A percentile compares a stretch with the other conserved stretches of the same genome.
These are phyloP conservation scores for Actinernus sp. DNA, from an alignment of 92 coral and sea anemone genomes.

Conservation along the genomic window DNA sequence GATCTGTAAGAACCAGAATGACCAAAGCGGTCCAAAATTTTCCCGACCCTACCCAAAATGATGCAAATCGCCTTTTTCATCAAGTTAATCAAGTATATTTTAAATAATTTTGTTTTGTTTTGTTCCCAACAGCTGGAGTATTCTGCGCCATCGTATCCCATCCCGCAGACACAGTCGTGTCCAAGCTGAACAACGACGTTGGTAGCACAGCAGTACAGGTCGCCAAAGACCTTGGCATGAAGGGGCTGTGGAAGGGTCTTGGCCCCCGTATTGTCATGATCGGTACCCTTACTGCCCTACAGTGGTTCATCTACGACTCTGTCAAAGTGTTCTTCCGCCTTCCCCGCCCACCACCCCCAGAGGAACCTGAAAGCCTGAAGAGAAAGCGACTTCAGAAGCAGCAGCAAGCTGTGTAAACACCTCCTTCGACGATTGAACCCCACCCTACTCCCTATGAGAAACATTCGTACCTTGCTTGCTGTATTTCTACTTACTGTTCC, in stretches of 20 bases:
- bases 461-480: neutral
- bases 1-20: no score
- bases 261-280: slow-evolving; percentile 99
- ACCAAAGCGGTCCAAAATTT: no score
- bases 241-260: slow-evolving; percentile 98
- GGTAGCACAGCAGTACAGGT: slow-evolving; percentile 98
- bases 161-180: slow-evolving; percentile 99
- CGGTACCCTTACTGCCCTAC: slow-evolving; percentile 98
- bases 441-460: neutral
- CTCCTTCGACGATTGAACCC: neutral
- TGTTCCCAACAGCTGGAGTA: slow-evolving; percentile 81
- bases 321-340: slow-evolving; percentile 98
- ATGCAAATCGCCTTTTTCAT: no score
- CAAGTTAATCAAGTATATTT: no score
- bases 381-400: slow-evolving; percentile 68
- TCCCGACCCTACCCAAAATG: no score
- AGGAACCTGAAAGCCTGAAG: slow-evolving; percentile 97
- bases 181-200: slow-evolving; percentile 95
- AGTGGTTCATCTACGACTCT: slow-evolving; percentile 99
- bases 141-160: slow-evolving; percentile 99
- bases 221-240: slow-evolving; percentile 96
- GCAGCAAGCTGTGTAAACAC: slow-evolving; percentile 33
- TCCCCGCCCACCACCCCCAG: slow-evolving; percentile 99
- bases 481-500: slow-evolving; percentile 3
- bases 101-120: neutral